These are phyloP conservation scores for Epinephelus fuscoguttatus DNA, from an alignment of 2,113 vertebrate species.

Conservation along the genomic window DNA sequence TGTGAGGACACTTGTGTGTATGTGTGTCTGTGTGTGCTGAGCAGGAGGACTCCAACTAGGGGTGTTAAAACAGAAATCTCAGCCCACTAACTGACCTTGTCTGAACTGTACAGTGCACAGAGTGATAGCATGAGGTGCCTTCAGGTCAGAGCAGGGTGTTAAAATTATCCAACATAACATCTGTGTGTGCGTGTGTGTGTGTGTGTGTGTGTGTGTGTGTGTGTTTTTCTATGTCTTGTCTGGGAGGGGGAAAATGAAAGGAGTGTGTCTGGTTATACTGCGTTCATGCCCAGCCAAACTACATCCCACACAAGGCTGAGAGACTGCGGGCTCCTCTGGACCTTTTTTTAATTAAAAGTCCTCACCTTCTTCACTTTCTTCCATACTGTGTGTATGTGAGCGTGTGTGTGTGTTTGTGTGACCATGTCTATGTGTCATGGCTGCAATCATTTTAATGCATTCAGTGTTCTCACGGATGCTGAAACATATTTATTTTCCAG, in stretches of 20 bases:
- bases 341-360: constrained; percentile 75
- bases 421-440: constrained; percentile 26
- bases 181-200: constrained; percentile 44
- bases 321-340: constrained; percentile 72
- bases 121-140: constrained; percentile 51
- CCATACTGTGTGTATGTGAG: background rate
- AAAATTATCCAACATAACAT: constrained; percentile 61
- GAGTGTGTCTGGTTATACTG: constrained; percentile 73
- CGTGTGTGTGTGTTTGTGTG: constrained; percentile 12
- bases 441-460: constrained; percentile 10
- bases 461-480: background rate
- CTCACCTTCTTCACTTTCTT: constrained; percentile 32
- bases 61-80: constrained; percentile 66
- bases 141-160: constrained; percentile 62
- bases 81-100: constrained; percentile 71
- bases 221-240: constrained; percentile 58
- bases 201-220: constrained; percentile 33
- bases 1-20: constrained; percentile 23
- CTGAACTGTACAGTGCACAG: constrained; percentile 61
- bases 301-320: constrained; percentile 79
- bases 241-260: constrained; percentile 69
- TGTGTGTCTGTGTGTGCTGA: constrained; percentile 34
- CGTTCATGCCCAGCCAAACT: constrained; percentile 70
- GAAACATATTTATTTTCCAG: constrained; percentile 1
- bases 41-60: constrained; percentile 50